Base-by-base conservation (phyloP, 2,888 invertebrate species). In the Latrodectus hesperus region DNA sequence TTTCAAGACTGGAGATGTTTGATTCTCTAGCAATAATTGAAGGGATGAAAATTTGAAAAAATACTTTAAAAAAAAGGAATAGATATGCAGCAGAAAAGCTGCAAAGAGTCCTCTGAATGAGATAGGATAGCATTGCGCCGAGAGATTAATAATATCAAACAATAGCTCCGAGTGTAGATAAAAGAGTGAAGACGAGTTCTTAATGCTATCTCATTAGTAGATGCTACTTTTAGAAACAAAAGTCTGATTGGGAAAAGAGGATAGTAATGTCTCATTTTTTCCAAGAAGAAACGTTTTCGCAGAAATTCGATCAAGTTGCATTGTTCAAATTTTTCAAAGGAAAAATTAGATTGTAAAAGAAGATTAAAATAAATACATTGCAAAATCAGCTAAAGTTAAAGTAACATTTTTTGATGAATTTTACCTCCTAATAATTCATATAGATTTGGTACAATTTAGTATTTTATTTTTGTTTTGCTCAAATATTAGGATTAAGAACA, bases 91-190 rank as follows among this genome's bases (percentile, higher is more conserved):
- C n/a, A 60, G 14, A 70, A 53, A 82, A 74, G 70, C 17, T 55
- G 71, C 60, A 55, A 78, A 78, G 68, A 55, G 22, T 55, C 14
- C 16, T 55, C n/a, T 82, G 70, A 75, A 75, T 51, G 11, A 78
- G 70, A 12, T 53, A 49, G 52, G 67, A 51, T 71, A 65, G 65
- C 53, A 49, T 52, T 49, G 38, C 6, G 75, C 60, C 68, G 26
- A 75, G 75, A 82, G 82, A 82, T 82, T 86, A 86, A 86, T 87
- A 81, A 67, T 76, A 71, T 71, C 80, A 67, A 81, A 87, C 86
- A 87, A 87, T 81, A 71, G 77, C 72, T 77, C 72, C 72, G 72
- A 77, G 67, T 72, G 73, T 17, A 81, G 77, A 87, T 82, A 87
- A 81, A 76, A 86, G 85, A 64, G 55, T 11, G 65, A 52, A 26